These are phyloP conservation scores for Philonicus albiceps DNA, from an alignment of 2,888 invertebrate genomes.

Conservation along the genomic window DNA sequence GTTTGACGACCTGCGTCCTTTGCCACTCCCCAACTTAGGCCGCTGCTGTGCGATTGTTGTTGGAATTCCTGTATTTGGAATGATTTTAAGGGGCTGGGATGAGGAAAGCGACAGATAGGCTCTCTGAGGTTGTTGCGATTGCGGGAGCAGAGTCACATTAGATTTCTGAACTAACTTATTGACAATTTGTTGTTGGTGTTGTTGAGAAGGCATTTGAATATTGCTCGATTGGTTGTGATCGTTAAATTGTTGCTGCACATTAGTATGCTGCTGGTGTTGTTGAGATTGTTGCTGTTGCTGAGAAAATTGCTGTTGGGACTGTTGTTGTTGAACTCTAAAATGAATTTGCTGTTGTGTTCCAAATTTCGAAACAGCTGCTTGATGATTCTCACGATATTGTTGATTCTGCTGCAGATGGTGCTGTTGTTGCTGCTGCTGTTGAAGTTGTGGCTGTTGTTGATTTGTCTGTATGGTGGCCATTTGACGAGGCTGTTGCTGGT, in stretches of 20 bases:
- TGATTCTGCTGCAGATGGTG: background rate
- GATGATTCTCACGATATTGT: slow-evolving; percentile 32
- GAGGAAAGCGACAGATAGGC: slow-evolving; percentile 66
- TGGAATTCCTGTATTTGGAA: slow-evolving; percentile 60
- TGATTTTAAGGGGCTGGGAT: slow-evolving; percentile 63
- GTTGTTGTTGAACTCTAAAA: slow-evolving; percentile 46
- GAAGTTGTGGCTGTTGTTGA: slow-evolving; percentile 51
- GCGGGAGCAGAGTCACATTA: slow-evolving; percentile 49
- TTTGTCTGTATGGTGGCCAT: slow-evolving; percentile 49
- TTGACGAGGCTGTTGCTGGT: slow-evolving; percentile 51
- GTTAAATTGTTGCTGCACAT: slow-evolving; percentile 41
- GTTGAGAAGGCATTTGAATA: slow-evolving; percentile 43
- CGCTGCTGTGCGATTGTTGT: slow-evolving; percentile 62
- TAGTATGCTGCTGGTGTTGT: slow-evolving; percentile 38
- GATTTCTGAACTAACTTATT: slow-evolving; percentile 42
- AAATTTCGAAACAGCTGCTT: slow-evolving; percentile 30
- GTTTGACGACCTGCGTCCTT: slow-evolving; percentile 66
- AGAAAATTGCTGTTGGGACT: slow-evolving; percentile 41
- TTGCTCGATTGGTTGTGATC: slow-evolving; percentile 35
- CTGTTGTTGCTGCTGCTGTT: slow-evolving; percentile 52
- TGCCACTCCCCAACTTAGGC: slow-evolving; percentile 59
- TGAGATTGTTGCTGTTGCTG: slow-evolving; percentile 44
- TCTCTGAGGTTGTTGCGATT: slow-evolving; percentile 43
- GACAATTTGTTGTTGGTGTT: slow-evolving; percentile 33
- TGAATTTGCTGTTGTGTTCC: slow-evolving; percentile 47